Evolutionary conservation across 2,113 vertebrate species (phyloP).

Genomic region (Scortum barcoo): DNA sequence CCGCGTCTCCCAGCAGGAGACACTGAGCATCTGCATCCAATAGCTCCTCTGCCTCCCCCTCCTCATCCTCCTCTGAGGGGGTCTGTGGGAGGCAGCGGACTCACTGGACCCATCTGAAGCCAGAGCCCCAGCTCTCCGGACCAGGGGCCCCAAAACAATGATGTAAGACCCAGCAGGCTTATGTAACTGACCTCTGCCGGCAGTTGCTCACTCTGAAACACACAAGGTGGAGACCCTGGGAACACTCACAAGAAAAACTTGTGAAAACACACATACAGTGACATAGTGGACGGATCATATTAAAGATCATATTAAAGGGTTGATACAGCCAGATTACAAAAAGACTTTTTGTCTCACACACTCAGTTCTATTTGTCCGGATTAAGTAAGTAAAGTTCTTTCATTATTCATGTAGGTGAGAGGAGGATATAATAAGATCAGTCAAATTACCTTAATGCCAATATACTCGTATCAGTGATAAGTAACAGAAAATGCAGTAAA

Average conservation of each 20-base stretch:
- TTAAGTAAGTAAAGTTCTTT: background rate
- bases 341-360: background rate
- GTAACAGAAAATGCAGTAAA: background rate
- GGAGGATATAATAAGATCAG: too few relatives aligned
- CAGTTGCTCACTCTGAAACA: conserved; percentile 48
- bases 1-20: conserved; percentile 33
- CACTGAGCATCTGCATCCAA: conserved; percentile 73
- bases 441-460: background rate
- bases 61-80: conserved; percentile 16
- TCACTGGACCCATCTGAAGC: conserved; percentile 40
- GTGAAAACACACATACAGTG: too few relatives aligned
- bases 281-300: background rate
- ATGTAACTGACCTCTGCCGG: conserved; percentile 66
- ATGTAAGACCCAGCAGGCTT: conserved; percentile 71
- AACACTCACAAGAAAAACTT: conserved; percentile 28
- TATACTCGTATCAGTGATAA: background rate
- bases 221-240: conserved; percentile 47
- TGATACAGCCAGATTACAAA: background rate
- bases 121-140: conserved; percentile 22
- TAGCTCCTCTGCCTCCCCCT: conserved; percentile 7
- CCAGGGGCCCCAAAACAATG: conserved; percentile 66
- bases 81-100: conserved; percentile 41
- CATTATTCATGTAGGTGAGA: too few relatives aligned
- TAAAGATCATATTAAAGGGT: too few relatives aligned
- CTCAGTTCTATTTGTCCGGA: background rate